Percentiles rank a stretch among this genome's conserved stretches.
Conservation (phyloP, 2,113 vertebrate genomes). For the Macroglossus sobrinus region DNA sequence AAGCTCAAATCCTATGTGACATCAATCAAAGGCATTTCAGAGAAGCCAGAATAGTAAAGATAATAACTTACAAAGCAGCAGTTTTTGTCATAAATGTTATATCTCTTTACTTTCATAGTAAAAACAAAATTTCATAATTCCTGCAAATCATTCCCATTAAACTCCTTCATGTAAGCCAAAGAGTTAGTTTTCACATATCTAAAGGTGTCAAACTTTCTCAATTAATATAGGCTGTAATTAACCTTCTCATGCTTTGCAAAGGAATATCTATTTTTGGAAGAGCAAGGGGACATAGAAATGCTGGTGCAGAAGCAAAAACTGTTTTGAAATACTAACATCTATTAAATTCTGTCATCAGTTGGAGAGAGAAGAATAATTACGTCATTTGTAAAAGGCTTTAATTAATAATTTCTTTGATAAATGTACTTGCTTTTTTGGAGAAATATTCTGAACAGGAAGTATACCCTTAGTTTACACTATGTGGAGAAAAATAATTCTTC, state of each 20-base stretch:
- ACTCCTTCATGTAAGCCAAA: neutral
- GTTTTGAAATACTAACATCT: neutral
- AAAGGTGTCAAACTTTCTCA: neutral
- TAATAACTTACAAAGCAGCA: neutral
- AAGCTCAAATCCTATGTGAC: neutral
- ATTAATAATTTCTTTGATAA: neutral
- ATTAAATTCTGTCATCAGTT: neutral
- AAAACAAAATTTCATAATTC: neutral
- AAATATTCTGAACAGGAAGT: neutral
- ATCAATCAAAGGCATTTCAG: neutral
- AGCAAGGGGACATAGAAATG: neutral
- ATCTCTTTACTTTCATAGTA: neutral
- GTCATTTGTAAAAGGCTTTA: neutral
- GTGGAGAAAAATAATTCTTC: neutral
- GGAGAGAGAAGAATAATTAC: neutral
- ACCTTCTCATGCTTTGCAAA: neutral
- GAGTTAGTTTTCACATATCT: neutral
- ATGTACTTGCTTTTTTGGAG: neutral
- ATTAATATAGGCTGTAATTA: neutral
- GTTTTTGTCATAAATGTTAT: too few relatives aligned
- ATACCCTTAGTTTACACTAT: neutral
- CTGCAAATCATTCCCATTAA: neutral
- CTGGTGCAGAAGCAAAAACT: neutral
- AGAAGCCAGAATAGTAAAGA: neutral
- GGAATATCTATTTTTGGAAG: neutral